phyloP scores from a whole-genome alignment of 2,888 invertebrate species.

The Arctia plantaginis region DNA sequence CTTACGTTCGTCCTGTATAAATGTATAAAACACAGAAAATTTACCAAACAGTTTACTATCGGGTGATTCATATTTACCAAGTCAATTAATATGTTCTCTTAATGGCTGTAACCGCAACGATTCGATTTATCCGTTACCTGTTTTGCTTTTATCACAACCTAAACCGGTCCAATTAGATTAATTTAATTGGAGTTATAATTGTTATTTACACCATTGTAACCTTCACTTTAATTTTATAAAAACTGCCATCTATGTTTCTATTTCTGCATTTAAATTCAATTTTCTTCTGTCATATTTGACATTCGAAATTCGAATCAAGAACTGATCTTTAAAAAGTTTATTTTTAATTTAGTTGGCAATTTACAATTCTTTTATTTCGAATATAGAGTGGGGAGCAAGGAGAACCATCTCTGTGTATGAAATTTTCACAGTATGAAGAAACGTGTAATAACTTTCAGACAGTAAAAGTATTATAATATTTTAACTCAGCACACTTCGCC shows the following conservation, averaged over 20 bases:
- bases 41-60: not conserved
- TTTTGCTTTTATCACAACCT: not conserved
- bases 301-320: not conserved
- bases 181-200: not conserved
- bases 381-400: too few relatives aligned
- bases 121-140: constrained; percentile 4
- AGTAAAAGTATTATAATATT: too few relatives aligned
- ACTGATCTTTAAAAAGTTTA: not conserved
- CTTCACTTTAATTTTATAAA: not conserved
- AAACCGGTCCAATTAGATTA: not conserved
- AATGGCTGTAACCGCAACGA: constrained; percentile 11
- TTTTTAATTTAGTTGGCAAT: not conserved
- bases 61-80: constrained; percentile 7
- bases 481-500: too few relatives aligned
- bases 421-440: too few relatives aligned
- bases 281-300: not conserved
- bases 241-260: not conserved
- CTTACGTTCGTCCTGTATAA: not conserved
- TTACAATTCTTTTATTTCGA: too few relatives aligned
- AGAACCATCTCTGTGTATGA: too few relatives aligned
- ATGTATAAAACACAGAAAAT: not conserved
- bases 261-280: not conserved
- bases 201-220: not conserved
- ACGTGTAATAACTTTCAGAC: too few relatives aligned
- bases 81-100: constrained; percentile 6